Base-by-base conservation (phyloP, 2,797 vertebrate species). In the Argyrosomus regius region DNA sequence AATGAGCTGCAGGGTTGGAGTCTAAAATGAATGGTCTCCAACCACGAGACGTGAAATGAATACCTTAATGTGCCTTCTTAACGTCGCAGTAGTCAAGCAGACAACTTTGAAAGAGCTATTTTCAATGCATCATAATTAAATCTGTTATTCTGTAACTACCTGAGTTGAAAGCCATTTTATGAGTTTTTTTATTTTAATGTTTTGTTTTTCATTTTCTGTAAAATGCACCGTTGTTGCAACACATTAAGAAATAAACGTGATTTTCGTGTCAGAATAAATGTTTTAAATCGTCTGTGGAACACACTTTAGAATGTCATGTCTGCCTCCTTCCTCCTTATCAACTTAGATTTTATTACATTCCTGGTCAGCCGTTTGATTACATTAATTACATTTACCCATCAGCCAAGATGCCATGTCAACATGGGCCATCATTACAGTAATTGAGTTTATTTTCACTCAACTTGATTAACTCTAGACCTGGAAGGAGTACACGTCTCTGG, bases 31-130 rank as follows among this genome's bases (percentile, higher is more conserved):
- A 63, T 31, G 22, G 28, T 20, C 5, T 73, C 26, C 31, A 35
- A 9, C 5, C 14, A n/a, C 58, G 26, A 31, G 24, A 65, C 39
- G 24, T 50, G 7, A 69, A 48, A 49, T 63, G 20, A 70, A 6
- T 16, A 62, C 70, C 81, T 62, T 57, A 50, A 69, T 77, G 92
- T 92, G 91, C 92, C 92, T 91, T 90, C 45, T 75, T 71, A 31
- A 68, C 3, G 1, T 63, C 3, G 35, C 9, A 72, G 35, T 41
- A 22, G 46, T 64, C 35, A 10, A 24, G 6, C 35, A 9, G 16
- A 57, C 13, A 11, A 12, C 26, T 80, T 68, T 31, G 35, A 22
- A 79, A 70, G 28, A 72, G 46, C 69, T 78, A 52, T 81, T 86
- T 6, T 45, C 22, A 72, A 66, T 26, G 3, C 14, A 46, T 75